Evolutionary conservation across 2,113 vertebrate species (phyloP).

Genomic region (Lophotis ruficrista): DNA sequence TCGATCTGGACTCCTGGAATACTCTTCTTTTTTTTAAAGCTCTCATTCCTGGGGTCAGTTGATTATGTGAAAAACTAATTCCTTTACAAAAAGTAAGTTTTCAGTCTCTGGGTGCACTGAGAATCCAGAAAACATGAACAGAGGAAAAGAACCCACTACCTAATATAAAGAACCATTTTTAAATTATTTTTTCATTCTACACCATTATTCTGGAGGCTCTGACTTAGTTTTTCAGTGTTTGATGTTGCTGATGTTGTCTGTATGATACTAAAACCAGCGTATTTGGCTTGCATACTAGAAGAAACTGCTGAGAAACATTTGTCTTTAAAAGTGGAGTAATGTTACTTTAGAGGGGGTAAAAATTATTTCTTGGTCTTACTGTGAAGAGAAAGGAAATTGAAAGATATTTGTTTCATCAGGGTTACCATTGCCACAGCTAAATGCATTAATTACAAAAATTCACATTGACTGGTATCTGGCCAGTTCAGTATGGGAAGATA

Average conservation of each 20-base stretch:
- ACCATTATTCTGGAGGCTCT: neutral
- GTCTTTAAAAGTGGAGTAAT: neutral
- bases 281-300: neutral
- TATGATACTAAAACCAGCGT: neutral
- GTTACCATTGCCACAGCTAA: neutral
- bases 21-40: neutral
- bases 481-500: neutral
- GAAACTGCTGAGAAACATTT: neutral
- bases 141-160: neutral
- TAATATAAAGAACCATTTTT: fast-evolving
- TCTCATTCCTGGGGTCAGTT: neutral
- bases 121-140: neutral
- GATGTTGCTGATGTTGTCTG: neutral
- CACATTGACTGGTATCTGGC: neutral
- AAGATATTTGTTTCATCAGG: neutral
- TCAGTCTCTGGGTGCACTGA: neutral
- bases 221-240: neutral
- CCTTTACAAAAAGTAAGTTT: neutral
- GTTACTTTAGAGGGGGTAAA: neutral
- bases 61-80: neutral
- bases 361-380: neutral
- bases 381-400: neutral
- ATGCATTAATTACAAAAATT: neutral
- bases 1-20: neutral
- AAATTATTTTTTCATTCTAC: neutral